A percentile compares a stretch with the other conserved stretches of the same genome.
Conservation (phyloP, 2,888 invertebrate genomes). For the Pristionchus arcanus region DNA sequence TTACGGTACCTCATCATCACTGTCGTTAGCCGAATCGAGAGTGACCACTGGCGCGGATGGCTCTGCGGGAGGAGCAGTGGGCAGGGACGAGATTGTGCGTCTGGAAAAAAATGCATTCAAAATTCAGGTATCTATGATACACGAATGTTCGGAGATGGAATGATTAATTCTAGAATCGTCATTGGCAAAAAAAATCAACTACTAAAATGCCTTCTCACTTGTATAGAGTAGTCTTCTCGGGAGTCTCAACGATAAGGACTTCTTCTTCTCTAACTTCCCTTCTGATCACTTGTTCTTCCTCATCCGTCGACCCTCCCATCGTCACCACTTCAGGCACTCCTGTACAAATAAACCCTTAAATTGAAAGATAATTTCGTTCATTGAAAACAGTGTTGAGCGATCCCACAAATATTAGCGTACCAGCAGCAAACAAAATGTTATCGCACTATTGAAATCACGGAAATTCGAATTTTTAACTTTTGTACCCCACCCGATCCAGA, state of each 20-base stretch:
- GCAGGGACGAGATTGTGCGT: neutral
- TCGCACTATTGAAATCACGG: too few relatives aligned
- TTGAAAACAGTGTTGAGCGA: too few relatives aligned
- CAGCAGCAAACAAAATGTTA: too few relatives aligned
- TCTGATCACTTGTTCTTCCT: slow-evolving; percentile 29
- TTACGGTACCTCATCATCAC: neutral
- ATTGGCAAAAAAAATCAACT: too few relatives aligned
- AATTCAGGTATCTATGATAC: too few relatives aligned
- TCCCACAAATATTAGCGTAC: too few relatives aligned
- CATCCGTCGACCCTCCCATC: neutral
- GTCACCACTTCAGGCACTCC: slow-evolving; percentile 1
- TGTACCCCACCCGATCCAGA: too few relatives aligned
- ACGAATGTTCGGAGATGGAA: too few relatives aligned
- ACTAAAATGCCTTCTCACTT: neutral
- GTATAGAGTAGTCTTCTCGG: slow-evolving; percentile 41
- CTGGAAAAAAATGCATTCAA: neutral
- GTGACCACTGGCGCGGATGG: neutral
- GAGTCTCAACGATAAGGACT: slow-evolving; percentile 12
- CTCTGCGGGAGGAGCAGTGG: neutral
- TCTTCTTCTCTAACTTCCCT: slow-evolving; percentile 44
- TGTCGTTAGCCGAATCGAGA: neutral
- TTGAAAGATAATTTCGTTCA: neutral
- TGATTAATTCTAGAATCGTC: too few relatives aligned
- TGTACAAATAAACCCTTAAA: neutral
- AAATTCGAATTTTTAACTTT: too few relatives aligned